Base-by-base conservation (phyloP, 2,113 vertebrate genomes). In the Pavo muticus region DNA sequence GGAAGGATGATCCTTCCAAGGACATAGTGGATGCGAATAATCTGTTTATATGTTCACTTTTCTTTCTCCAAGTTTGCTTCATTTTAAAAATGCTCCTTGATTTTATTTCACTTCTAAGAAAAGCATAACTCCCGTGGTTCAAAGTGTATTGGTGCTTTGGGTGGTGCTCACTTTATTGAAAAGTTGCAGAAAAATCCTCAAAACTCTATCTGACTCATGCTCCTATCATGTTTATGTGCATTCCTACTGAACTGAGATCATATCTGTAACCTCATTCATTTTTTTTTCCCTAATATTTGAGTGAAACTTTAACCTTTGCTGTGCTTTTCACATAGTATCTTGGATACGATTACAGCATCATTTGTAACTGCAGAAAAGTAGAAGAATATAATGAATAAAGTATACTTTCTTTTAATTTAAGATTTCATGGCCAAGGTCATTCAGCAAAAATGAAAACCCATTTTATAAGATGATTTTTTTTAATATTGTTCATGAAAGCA, bases 131-230 rank as follows among this genome's bases (percentile, higher is more conserved):
- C 32, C n/a, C 63, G 8, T 35, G n/a, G 24, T 91, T 92, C 73
- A 90, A 86, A 93, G 69, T 48, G 19, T 77, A 93, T 76, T 87
- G 24, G 10, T 74, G 45, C 47, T 93, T 92, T 88, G 73, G 30
- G 80, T 59, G 39, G 27, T 63, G 19, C n/a, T 92, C 5, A 47
- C 45, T 84, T 77, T 63, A 57, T 74, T 50, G 30, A 67, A 88
- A 93, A 91, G 40, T 74, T 88, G 40, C 18, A 77, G 32, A 64
- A 25, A 70, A 81, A 68, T 84, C 32, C 37, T 78, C 69, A 84
- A 69, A 91, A 88, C 45, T 79, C 35, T 19, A 23, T 14, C 44
- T 90, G 72, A 76, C 14, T 87, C 47, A 77, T 50, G 24, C 6
- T 92, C 18, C 24, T 71, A 30, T 68, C 37, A 81, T 20, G 61